Evolutionary conservation across 2,888 invertebrate species (phyloP).

Genomic region (Nomada lathburiana): DNA sequence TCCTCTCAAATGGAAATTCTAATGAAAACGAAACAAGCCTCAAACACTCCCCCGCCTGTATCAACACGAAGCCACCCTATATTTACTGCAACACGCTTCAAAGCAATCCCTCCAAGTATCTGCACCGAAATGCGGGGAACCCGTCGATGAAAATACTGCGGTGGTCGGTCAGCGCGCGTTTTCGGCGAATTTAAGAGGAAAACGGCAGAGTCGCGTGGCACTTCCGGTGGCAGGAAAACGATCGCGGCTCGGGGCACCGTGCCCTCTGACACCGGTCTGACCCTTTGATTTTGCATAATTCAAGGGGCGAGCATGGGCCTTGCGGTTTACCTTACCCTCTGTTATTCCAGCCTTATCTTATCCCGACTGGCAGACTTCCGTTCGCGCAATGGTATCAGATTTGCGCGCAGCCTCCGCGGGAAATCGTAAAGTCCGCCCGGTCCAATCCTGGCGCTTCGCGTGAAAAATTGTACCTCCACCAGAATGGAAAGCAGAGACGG

Average conservation of each 20-base stretch:
- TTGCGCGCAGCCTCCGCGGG: constrained; percentile 30
- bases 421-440: constrained; percentile 26
- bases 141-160: background rate
- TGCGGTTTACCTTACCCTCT: constrained; percentile 55
- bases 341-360: constrained; percentile 63
- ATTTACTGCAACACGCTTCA: no score
- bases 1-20: background rate
- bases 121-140: background rate
- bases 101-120: background rate
- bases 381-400: constrained; percentile 62
- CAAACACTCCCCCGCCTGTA: no score
- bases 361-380: constrained; percentile 57
- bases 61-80: background rate
- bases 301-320: constrained; percentile 44
- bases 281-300: constrained; percentile 71
- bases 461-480: constrained; percentile 51
- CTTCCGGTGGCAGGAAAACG: constrained; percentile 9
- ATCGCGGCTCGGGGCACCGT: constrained; percentile 33
- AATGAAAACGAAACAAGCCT: background rate
- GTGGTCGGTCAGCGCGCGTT: constrained; percentile 1
- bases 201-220: background rate
- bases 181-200: constrained; percentile 7
- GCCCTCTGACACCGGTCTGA: constrained; percentile 63
- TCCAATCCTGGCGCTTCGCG: constrained; percentile 26
- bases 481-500: constrained; percentile 27